Conservation (phyloP, 2,113 vertebrate genomes). For the Nerophis lumbriciformis region DNA sequence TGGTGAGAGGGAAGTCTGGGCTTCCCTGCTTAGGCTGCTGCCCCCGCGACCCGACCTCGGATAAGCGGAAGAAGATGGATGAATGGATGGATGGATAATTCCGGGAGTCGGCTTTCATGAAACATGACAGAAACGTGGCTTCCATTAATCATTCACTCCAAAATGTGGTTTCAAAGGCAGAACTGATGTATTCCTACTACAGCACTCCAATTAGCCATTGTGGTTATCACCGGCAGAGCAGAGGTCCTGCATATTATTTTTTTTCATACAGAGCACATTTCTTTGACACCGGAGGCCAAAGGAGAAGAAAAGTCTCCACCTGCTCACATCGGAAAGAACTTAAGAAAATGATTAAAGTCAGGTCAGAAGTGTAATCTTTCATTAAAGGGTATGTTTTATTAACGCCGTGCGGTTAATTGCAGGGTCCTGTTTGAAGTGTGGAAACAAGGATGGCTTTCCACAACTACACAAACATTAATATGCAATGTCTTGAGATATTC, state of each 20-base stretch:
- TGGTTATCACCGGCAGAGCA: slow-evolving; percentile 24
- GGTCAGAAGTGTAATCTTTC: neutral
- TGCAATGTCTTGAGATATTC: neutral
- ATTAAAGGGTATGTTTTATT: slow-evolving; percentile 3
- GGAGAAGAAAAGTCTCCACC: neutral
- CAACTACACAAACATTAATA: neutral
- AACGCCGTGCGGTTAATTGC: neutral
- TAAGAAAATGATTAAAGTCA: slow-evolving; percentile 25
- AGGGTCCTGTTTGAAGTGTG: neutral
- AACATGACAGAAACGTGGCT: slow-evolving; percentile 65
- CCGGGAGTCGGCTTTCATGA: slow-evolving; percentile 42
- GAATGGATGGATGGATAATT: too few species aligned
- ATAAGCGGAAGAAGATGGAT: too few species aligned
- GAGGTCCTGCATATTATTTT: neutral
- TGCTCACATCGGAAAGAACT: slow-evolving; percentile 10
- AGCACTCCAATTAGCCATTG: slow-evolving; percentile 44
- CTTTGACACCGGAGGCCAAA: slow-evolving; percentile 20
- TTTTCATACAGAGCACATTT: slow-evolving; percentile 25
- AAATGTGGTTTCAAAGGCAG: slow-evolving; percentile 37
- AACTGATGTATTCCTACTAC: slow-evolving; percentile 26
- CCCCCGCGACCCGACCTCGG: too few species aligned
- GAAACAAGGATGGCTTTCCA: neutral
- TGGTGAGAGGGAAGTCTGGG: too few species aligned
- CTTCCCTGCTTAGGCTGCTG: too few species aligned
- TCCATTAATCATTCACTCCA: slow-evolving; percentile 63